These are phyloP conservation scores for Baryphthengus martii DNA, from an alignment of 2,113 vertebrate genomes.

Conservation along the genomic window DNA sequence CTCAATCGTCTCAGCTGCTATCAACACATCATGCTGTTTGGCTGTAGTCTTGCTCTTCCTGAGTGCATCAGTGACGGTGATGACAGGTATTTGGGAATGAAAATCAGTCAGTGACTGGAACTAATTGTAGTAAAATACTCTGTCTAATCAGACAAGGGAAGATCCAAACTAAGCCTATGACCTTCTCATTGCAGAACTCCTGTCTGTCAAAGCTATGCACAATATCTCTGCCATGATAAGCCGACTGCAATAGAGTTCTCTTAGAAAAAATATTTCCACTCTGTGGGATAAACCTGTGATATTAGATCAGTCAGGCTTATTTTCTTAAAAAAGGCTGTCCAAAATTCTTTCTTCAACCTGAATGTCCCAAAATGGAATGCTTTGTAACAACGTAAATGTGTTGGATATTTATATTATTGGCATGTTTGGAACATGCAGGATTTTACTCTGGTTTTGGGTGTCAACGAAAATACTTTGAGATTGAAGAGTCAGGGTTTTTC, in stretches of 20 bases:
- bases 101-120: conserved; percentile 23
- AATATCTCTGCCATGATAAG: background rate
- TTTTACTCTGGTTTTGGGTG: background rate
- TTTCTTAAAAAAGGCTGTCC: background rate
- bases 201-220: background rate
- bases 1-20: conserved; percentile 91
- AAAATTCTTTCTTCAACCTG: background rate
- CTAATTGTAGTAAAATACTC: background rate
- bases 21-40: conserved; percentile 95
- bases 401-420: background rate
- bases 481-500: background rate
- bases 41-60: conserved; percentile 91
- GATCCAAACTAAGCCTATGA: background rate
- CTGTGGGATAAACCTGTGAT: background rate
- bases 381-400: background rate
- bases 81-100: conserved; percentile 78
- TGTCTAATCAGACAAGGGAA: conserved; percentile 11
- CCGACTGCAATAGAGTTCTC: background rate
- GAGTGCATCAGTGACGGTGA: conserved; percentile 79
- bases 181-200: background rate
- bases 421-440: background rate
- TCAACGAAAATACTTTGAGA: background rate
- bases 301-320: background rate
- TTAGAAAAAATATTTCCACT: background rate
- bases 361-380: background rate